Conservation (phyloP, 2,113 vertebrate species). For the Cichladusa arquata region DNA sequence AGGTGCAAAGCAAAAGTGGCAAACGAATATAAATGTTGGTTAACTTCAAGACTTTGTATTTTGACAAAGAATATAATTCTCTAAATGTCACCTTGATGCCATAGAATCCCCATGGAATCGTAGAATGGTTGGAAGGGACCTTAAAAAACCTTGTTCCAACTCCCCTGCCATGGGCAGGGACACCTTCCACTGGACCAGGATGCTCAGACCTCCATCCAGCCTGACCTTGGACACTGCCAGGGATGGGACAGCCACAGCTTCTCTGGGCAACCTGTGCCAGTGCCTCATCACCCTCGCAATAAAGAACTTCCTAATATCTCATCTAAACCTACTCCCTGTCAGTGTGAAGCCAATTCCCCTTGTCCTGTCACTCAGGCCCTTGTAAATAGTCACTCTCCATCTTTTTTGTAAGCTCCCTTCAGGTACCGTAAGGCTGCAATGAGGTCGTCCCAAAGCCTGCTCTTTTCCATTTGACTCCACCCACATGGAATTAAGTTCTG, state of each 20-base stretch:
- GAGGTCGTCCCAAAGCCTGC: background rate
- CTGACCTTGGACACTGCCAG: background rate
- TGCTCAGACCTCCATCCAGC: fast-evolving
- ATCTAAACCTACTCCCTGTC: background rate
- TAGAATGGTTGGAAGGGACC: background rate
- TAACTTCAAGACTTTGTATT: background rate
- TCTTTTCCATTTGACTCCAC: background rate
- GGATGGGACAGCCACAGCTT: background rate
- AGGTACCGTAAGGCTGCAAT: background rate
- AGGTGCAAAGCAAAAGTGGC: background rate
- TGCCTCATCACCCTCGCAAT: fast-evolving
- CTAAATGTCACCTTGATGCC: background rate
- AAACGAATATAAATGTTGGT: background rate
- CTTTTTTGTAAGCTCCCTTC: background rate
- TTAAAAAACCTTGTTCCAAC: background rate
- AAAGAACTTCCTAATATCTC: background rate
- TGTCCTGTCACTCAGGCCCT: background rate
- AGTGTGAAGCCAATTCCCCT: background rate
- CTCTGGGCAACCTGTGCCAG: fast-evolving
- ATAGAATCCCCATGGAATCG: background rate
- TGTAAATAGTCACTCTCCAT: background rate
- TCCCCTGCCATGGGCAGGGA: background rate
- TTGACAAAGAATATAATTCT: background rate
- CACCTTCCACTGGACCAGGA: fast-evolving
- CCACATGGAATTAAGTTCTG: background rate